Conservation (phyloP, 2,113 vertebrate species). For the Serilophus lunatus region DNA sequence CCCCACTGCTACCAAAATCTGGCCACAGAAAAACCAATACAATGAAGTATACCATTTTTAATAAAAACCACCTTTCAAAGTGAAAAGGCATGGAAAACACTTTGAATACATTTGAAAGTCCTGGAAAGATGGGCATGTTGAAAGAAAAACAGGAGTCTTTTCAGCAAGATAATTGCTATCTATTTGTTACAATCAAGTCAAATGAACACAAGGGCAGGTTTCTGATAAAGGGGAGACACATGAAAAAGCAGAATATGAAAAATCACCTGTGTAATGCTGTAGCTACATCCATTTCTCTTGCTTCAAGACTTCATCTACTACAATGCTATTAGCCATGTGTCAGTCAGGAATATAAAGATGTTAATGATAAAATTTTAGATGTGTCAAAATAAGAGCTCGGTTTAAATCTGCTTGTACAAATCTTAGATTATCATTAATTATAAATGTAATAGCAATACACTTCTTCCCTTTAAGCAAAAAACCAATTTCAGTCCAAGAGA, state of each 20-base stretch:
- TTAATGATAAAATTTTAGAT: slow-evolving; percentile 52
- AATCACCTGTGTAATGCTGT: slow-evolving; percentile 21
- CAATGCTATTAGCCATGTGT: slow-evolving; percentile 39
- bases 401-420: slow-evolving; percentile 52
- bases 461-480: slow-evolving; percentile 46
- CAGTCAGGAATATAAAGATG: slow-evolving; percentile 51
- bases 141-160: not conserved
- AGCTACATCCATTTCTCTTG: slow-evolving; percentile 27
- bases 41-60: not conserved
- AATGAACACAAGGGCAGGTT: not conserved
- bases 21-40: too few relatives aligned
- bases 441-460: slow-evolving; percentile 31
- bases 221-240: not conserved
- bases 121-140: not conserved
- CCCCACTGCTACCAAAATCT: too few relatives aligned
- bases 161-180: slow-evolving; percentile 10
- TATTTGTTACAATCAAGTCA: slow-evolving; percentile 31
- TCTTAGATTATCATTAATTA: slow-evolving; percentile 60
- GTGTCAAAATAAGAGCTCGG: slow-evolving; percentile 52
- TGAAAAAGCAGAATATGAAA: slow-evolving; percentile 49
- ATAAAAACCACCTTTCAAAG: slow-evolving; percentile 10
- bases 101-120: not conserved
- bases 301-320: slow-evolving; percentile 48
- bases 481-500: not conserved
- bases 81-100: not conserved